Base-by-base conservation (phyloP, 2,888 invertebrate species). In the Plemyria rubiginata region DNA sequence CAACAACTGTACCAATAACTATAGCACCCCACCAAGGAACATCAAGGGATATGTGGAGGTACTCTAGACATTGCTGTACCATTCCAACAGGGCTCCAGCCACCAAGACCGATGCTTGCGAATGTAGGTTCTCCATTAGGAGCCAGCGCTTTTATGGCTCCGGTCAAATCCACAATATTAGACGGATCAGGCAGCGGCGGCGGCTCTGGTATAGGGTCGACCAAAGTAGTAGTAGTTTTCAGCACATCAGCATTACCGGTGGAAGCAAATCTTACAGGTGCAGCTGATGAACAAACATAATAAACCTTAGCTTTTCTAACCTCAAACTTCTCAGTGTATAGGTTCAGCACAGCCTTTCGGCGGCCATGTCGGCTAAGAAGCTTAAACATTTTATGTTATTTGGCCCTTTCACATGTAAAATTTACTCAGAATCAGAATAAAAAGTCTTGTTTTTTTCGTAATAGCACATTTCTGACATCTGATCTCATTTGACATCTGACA, bases 1-100 rank as follows among this genome's bases (percentile, higher is more conserved):
- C 94, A 36, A 94, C 85, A 0, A 97, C 63, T 0, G 99, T 99
- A n/a, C 96, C 96, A 58, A 96, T 87, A 2, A 96, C 93, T 73
- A 99, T 98, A 11, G 97, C 93, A 41, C 94, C 95, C 98, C 99
- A 99, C 99, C 99, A 99, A 0, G 99, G 99, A 11, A 99, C 70
- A 72, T 96, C 97, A 11, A 94, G 85, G 0, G 93, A 87, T n/a
- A 97, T 94, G 81, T 99, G 99, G 43, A 98, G 73, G 76, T 92
- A 96, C 86, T 99, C 99, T 74, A 99, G 90, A 66, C 94, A 94
- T 50, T 95, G 93, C 84, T 99, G 97, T 12, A 98, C 94, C 5
- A 97, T 82, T 0, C 99, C 98, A 0, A 96, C 94, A 0, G 99
- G 99, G 13, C 94, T 91, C 95, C 95, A 97, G 29, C 97, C 96